Percentiles rank a stretch among this genome's conserved stretches.
These are phyloP conservation scores for Neodiprion virginianus DNA, from an alignment of 1,140 invertebrate species.

Conservation along the genomic window DNA sequence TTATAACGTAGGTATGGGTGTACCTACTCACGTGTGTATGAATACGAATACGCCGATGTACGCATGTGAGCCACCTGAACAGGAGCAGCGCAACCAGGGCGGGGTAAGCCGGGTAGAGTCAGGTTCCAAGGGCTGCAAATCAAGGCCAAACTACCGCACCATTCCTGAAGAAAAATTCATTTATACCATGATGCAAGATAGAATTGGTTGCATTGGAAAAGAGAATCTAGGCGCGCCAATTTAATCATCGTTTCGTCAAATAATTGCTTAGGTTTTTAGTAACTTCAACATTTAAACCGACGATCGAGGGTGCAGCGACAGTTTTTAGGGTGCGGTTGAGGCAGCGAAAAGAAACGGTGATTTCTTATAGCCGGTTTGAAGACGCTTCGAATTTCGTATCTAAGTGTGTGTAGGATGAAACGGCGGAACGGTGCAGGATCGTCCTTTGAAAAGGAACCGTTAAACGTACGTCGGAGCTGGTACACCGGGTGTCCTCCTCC, in stretches of 20 bases:
- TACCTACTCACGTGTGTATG: not conserved
- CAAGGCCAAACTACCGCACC: not conserved
- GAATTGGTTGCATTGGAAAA: too few species aligned
- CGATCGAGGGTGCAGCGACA: not conserved
- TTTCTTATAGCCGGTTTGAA: conserved; percentile 7
- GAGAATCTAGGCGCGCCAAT: too few species aligned
- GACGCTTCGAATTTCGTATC: conserved; percentile 1
- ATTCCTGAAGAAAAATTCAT: not conserved
- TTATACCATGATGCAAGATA: conserved; percentile 24
- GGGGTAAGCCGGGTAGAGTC: not conserved
- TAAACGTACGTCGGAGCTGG: not conserved
- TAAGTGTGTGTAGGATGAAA: not conserved
- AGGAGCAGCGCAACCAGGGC: not conserved
- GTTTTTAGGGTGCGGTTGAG: not conserved
- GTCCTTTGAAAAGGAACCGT: not conserved
- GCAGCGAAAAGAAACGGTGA: not conserved
- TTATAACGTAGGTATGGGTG: too few species aligned
- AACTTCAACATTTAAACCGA: not conserved
- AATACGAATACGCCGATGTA: not conserved
- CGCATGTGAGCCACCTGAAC: not conserved
- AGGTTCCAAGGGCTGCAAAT: conserved; percentile 5
- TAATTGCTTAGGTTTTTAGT: not conserved
- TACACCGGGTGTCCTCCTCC: not conserved
- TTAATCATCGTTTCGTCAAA: not conserved
- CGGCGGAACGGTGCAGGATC: conserved; percentile 1